Base-by-base conservation (phyloP, 2,888 invertebrate species). In the Mesoligia furuncula region DNA sequence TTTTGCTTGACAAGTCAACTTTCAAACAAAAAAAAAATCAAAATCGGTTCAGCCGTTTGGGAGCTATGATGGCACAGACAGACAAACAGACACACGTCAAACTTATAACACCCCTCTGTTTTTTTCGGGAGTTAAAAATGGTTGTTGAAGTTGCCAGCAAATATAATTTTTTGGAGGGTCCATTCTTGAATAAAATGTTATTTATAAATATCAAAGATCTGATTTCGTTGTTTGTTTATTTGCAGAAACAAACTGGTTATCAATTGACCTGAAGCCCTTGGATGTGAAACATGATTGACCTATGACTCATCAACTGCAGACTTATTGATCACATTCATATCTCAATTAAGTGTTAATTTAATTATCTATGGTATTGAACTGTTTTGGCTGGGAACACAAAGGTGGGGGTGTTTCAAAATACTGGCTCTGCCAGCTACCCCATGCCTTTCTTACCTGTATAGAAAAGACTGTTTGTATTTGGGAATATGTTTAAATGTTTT, bases 261-360 rank as follows among this genome's bases (percentile, higher is more conserved):
- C 31, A 39, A 1, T 61, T 85, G 64, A 77, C 73, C 73, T 73
- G 27, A 77, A 77, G 39, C 36, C 42, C 45, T 64, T 66, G 61
- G 31, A 27, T 42, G 24, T 69, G 5, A 27, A 51, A 62, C 51
- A 39, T 45, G 48, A 39, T 27, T 68, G 36, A 82, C 39, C 59
- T 71, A 54, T 85, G 73, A 85, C 24, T 85, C 67, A 85, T 71
- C 42, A 64, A 36, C 31, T 69, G 27, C 24, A 17, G 6, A 65
- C 11, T 71, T 69, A 77, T 73, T 65, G 77, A 72, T 62, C 67
- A 70, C 51, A 42, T 51, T 36, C 17, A 75, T 48, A 42, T 61
- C 51, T 69, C n/a, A 68, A 83, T 83, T 57, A 62, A 51, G 17
- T 31, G 57, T 54, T 27, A 36, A 79, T 54, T 27, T 61, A 51